A percentile compares a stretch with the other conserved stretches of the same genome.
phyloP scores from a whole-genome alignment of 2,888 invertebrate genomes.

The Oscheius sp. region DNA sequence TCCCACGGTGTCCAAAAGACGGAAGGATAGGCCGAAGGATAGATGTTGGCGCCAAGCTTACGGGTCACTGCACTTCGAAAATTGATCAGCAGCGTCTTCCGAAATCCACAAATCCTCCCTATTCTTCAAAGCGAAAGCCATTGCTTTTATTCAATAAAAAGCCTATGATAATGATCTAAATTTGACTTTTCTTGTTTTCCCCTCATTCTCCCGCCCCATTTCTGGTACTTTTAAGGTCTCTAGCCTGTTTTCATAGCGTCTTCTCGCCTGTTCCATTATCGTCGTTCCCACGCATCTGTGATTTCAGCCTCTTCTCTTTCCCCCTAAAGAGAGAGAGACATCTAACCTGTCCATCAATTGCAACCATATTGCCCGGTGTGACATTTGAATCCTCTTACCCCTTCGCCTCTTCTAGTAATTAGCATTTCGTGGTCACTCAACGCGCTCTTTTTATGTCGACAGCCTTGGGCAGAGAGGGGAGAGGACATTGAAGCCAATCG shows the following conservation, averaged over 20 bases:
- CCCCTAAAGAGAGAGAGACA: no score
- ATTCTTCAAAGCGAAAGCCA: no score
- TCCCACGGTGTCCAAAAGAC: neutral
- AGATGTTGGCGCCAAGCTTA: neutral
- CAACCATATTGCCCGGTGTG: neutral
- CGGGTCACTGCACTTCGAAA: slow-evolving; percentile 14
- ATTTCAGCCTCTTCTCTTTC: neutral
- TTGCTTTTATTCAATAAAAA: no score
- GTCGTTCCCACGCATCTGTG: neutral
- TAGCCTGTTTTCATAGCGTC: neutral
- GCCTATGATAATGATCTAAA: no score
- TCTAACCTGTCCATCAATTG: no score
- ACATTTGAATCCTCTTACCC: neutral
- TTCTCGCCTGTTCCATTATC: neutral
- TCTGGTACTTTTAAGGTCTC: neutral
- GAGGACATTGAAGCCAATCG: slow-evolving; percentile 11
- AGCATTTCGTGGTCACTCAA: slow-evolving; percentile 26
- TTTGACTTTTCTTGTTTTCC: neutral
- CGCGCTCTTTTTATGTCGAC: slow-evolving; percentile 13
- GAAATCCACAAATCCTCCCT: no score
- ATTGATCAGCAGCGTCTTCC: no score
- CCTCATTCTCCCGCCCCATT: neutral
- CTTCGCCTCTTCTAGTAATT: slow-evolving; percentile 13
- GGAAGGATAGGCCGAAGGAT: neutral
- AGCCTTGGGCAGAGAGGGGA: slow-evolving; percentile 1